phyloP scores from a whole-genome alignment of 2,888 invertebrate genomes.

The Pristionchus maxplancki region DNA sequence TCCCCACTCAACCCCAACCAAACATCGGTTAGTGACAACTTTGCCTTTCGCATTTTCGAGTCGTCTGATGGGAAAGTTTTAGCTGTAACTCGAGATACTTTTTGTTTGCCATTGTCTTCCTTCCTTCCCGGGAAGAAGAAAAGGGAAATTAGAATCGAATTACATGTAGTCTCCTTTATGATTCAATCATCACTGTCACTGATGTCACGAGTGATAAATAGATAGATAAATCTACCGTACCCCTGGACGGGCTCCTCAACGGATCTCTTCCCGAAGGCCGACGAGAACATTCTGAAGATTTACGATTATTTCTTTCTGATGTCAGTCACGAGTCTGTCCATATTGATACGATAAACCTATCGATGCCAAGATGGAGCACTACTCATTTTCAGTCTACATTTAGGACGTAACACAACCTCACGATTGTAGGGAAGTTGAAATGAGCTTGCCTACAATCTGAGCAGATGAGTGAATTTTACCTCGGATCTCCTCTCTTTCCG shows the following conservation, averaged over 20 bases:
- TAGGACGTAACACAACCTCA: neutral
- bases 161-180: neutral
- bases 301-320: neutral
- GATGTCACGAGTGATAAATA: neutral
- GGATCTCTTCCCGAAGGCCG: conserved; percentile 39
- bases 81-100: conserved; percentile 13
- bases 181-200: conserved; percentile 17
- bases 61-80: conserved; percentile 3
- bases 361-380: neutral
- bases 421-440: neutral
- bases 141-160: conserved; percentile 2
- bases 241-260: neutral
- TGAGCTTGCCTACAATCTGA: neutral
- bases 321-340: neutral
- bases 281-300: conserved; percentile 43
- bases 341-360: neutral
- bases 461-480: neutral
- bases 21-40: neutral
- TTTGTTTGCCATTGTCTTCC: neutral
- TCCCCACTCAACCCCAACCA: neutral
- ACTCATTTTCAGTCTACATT: neutral
- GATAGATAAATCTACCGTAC: neutral
- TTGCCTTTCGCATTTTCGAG: neutral
- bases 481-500: conserved; percentile 35
- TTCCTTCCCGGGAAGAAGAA: conserved; percentile 2